These are phyloP conservation scores for Paradoxurus hermaphroditus DNA, from an alignment of 2,113 vertebrate species.

Conservation along the genomic window DNA sequence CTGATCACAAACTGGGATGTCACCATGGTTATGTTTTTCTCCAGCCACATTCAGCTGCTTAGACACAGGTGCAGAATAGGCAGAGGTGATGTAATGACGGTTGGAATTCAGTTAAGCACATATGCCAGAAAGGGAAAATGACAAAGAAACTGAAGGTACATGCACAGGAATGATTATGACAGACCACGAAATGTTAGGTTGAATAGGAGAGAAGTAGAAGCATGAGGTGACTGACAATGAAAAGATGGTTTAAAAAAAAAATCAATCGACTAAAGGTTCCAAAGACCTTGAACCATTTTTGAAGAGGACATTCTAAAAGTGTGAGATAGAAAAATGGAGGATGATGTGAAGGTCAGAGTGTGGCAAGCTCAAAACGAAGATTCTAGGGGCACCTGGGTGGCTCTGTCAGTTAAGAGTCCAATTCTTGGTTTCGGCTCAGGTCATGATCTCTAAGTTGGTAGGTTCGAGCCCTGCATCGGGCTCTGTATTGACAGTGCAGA, in stretches of 20 bases:
- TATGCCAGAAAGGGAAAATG: not conserved
- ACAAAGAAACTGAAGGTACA: not conserved
- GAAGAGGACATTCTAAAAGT: not conserved
- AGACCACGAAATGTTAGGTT: not conserved
- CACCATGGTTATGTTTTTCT: not conserved
- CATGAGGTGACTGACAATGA: not conserved
- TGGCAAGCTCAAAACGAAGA: not conserved
- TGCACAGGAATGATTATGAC: not conserved
- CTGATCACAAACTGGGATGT: not conserved
- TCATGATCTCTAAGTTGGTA: too few species aligned
- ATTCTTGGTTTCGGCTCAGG: too few species aligned
- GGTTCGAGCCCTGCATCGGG: too few species aligned
- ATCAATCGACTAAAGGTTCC: not conserved
- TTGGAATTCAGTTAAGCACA: not conserved
- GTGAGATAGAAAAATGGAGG: not conserved
- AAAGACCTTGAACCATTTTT: not conserved
- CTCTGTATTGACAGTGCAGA: too few species aligned
- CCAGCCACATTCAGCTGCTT: not conserved
- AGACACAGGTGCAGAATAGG: not conserved
- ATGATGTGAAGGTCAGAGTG: not conserved
- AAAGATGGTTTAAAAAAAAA: not conserved
- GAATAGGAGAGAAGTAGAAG: not conserved
- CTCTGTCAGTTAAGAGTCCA: too few species aligned
- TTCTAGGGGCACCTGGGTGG: not conserved
- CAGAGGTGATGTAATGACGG: not conserved